A percentile compares a stretch with the other conserved stretches of the same genome.
phyloP scores from a whole-genome alignment of 2,113 vertebrate species.

The Calyptommatus sinebrachiatus region DNA sequence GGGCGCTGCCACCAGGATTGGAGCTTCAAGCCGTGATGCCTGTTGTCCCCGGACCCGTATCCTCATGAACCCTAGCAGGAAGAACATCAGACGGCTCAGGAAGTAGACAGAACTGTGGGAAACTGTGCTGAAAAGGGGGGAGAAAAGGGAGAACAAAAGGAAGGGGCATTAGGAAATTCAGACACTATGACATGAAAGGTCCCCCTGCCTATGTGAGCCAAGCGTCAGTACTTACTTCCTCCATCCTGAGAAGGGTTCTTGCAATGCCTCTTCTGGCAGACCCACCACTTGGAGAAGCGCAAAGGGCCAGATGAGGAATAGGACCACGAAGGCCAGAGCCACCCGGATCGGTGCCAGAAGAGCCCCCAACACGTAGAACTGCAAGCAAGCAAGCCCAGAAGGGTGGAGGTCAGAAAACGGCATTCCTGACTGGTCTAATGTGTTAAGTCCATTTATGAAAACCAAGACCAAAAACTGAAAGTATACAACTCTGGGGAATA shows the following conservation, averaged over 20 bases:
- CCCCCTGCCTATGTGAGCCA: too few relatives aligned
- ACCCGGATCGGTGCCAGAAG: constrained; percentile 79
- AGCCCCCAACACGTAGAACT: constrained; percentile 78
- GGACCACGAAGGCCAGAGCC: constrained; percentile 65
- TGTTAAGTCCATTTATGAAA: background rate
- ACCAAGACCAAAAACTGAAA: background rate
- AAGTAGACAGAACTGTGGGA: constrained; percentile 69
- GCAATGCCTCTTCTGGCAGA: constrained; percentile 71
- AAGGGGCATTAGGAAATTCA: background rate
- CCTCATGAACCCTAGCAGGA: constrained; percentile 81
- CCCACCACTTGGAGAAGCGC: constrained; percentile 78
- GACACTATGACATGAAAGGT: too few relatives aligned
- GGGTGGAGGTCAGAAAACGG: background rate
- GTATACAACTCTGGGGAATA: too few relatives aligned
- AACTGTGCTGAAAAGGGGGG: constrained; percentile 56
- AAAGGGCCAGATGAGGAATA: constrained; percentile 83
- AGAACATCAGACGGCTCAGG: constrained; percentile 80
- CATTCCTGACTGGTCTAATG: too few relatives aligned
- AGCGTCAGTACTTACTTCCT: constrained; percentile 63
- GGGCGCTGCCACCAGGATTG: constrained; percentile 83
- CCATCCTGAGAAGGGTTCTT: constrained; percentile 76
- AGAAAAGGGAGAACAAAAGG: constrained; percentile 3
- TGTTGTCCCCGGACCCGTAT: constrained; percentile 79
- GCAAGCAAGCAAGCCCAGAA: background rate
- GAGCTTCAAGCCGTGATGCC: constrained; percentile 78